Evolutionary conservation across 2,888 invertebrate species (phyloP).

Genomic region (Pristionchus maxplancki): DNA sequence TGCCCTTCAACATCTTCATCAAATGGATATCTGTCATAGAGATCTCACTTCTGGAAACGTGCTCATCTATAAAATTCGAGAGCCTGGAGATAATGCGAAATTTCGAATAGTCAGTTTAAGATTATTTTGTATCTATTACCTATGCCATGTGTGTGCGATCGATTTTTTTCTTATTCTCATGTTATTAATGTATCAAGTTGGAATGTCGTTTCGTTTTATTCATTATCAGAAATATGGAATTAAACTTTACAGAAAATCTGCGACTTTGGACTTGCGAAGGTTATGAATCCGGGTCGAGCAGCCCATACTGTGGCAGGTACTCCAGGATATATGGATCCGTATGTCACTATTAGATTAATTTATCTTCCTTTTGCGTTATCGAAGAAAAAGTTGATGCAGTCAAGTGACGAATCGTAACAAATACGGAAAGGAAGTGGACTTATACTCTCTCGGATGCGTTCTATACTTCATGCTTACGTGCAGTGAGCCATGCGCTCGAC

Average conservation of each 20-base stretch:
- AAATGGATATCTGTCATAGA: neutral
- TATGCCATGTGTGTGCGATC: too few species aligned
- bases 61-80: slow-evolving; percentile 20
- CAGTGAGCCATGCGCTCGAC: neutral
- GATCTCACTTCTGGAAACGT: slow-evolving; percentile 49
- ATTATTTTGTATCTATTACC: neutral
- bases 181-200: too few species aligned
- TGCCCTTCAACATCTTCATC: slow-evolving; percentile 22
- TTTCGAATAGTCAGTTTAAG: neutral
- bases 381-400: neutral
- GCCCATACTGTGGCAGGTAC: slow-evolving; percentile 44
- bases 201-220: too few species aligned
- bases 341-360: neutral
- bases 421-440: slow-evolving; percentile 49
- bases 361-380: neutral
- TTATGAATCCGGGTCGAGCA: neutral
- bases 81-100: neutral
- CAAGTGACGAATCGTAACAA: slow-evolving; percentile 25
- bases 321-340: slow-evolving; percentile 53
- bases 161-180: too few species aligned
- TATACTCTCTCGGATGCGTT: slow-evolving; percentile 50
- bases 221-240: too few species aligned
- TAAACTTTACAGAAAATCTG: slow-evolving; percentile 48
- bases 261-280: slow-evolving; percentile 47
- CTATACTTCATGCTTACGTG: slow-evolving; percentile 47